A percentile compares a stretch with the other conserved stretches of the same genome.
These are phyloP conservation scores for Scomber colias DNA, from an alignment of 2,113 vertebrate genomes.

Conservation along the genomic window DNA sequence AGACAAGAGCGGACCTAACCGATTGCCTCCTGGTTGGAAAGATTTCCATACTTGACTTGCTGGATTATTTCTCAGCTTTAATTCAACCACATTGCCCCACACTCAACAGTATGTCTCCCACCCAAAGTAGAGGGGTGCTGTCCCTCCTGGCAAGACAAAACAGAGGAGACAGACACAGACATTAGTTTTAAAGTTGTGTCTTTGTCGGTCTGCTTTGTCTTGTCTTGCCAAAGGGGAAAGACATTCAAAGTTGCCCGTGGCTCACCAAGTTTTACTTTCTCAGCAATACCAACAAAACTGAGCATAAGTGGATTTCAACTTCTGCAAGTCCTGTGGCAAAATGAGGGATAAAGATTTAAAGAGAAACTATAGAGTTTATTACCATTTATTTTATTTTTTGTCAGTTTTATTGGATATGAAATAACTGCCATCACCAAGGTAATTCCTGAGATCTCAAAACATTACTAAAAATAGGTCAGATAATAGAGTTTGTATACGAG, in stretches of 20 bases:
- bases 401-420: not conserved
- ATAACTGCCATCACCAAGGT: not conserved
- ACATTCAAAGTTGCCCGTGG: conserved; percentile 28
- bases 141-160: conserved; percentile 53
- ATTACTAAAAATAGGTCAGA: too few relatives aligned
- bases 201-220: conserved; percentile 47
- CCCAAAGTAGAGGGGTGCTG: not conserved
- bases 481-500: too few relatives aligned
- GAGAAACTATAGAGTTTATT: not conserved
- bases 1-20: too few relatives aligned
- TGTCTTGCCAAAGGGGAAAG: conserved; percentile 44
- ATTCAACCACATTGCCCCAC: not conserved
- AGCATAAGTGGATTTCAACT: conserved; percentile 14
- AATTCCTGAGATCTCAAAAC: not conserved
- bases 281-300: conserved; percentile 15
- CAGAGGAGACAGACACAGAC: conserved; percentile 23
- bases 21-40: not conserved
- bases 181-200: conserved; percentile 32
- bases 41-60: not conserved
- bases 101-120: not conserved
- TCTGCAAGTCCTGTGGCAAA: conserved; percentile 19
- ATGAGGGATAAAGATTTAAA: not conserved
- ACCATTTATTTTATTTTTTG: too few relatives aligned
- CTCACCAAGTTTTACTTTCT: conserved; percentile 60
- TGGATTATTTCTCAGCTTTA: conserved; percentile 6